Base-by-base conservation (phyloP, 23 tunicate genomes). In the Phallusia fumigata region DNA sequence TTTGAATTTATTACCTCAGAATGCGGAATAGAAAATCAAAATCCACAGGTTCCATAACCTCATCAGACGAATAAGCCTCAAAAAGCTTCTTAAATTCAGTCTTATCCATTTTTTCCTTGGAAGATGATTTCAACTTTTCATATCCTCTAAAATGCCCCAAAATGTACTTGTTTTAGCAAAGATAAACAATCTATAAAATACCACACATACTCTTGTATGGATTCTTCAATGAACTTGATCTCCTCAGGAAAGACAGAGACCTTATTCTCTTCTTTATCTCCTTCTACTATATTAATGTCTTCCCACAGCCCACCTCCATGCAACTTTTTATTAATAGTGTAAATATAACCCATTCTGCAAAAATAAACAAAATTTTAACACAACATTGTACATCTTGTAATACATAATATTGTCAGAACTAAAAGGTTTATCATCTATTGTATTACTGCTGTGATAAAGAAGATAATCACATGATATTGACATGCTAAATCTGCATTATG, bases 241-340 rank as follows among this genome's bases (percentile, higher is more conserved):
- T 58, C 69, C 11, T 58, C 69, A 58, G 26, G 69, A 58, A 58
- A 58, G 28, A 1, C 5, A 13, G 28, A 24, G 13, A 58, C 26
- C 26, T 58, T 58, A 6, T 21, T 8, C 28, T 58, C 69, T 22
- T 58, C 69, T 58, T 58, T 58, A 24, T 58, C 69, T 13, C 69
- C 69, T 24, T 58, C 69, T 3, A 58, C 28, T 6, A 58, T 13
- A 58, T 58, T 24, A 13, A 58, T 13, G 16, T 58, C 69, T 21
- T 74, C 77, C 77, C 77, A 74, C 34, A 21, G 22, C 13, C 77
- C 77, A 74, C 77, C 77, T 21, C 77, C 77, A 32, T 74, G 77
- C 22, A 74, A 31, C 13, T 74, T 33, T 18, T 24, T 24, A 31
- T 74, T 74, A 11, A 21, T 10, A 19, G 22, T 74, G 40, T 74